Conservation (phyloP, 1,140 invertebrate genomes). For the Pseudomyrmex dendroicus region DNA sequence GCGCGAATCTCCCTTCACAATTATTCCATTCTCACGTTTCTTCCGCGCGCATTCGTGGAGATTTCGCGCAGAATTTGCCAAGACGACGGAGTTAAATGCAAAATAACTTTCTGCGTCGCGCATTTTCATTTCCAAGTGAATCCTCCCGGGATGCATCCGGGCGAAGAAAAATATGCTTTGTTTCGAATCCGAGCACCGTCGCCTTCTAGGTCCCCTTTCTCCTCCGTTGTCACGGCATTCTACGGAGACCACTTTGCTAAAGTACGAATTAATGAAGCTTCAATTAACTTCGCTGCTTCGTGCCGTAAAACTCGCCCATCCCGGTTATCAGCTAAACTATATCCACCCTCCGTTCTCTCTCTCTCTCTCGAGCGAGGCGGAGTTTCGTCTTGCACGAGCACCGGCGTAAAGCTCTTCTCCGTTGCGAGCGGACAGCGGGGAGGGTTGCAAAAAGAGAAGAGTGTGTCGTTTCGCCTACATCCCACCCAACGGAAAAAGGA, state of each 20-base stretch:
- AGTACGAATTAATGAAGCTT: slow-evolving; percentile 61
- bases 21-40: slow-evolving; percentile 9
- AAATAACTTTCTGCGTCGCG: slow-evolving; percentile 49
- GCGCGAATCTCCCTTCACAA: too few species aligned
- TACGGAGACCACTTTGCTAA: slow-evolving; percentile 52
- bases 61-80: neutral
- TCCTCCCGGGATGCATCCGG: slow-evolving; percentile 22
- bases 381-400: slow-evolving; percentile 34
- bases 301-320: slow-evolving; percentile 30
- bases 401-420: slow-evolving; percentile 20
- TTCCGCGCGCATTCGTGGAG: neutral
- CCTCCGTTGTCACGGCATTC: slow-evolving; percentile 16
- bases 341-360: too few species aligned
- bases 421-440: neutral
- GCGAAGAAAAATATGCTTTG: slow-evolving; percentile 53
- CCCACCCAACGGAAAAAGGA: neutral
- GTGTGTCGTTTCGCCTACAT: slow-evolving; percentile 23
- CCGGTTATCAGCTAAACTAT: slow-evolving; percentile 34
- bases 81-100: slow-evolving; percentile 45
- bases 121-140: slow-evolving; percentile 32
- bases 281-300: slow-evolving; percentile 48
- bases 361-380: neutral
- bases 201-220: neutral
- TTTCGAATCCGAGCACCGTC: slow-evolving; percentile 33
- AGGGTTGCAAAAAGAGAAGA: slow-evolving; percentile 2